A percentile compares a stretch with the other conserved stretches of the same genome.
These are phyloP conservation scores for Ceratotherium simum DNA, from an alignment of 2,113 vertebrate species.

Conservation along the genomic window DNA sequence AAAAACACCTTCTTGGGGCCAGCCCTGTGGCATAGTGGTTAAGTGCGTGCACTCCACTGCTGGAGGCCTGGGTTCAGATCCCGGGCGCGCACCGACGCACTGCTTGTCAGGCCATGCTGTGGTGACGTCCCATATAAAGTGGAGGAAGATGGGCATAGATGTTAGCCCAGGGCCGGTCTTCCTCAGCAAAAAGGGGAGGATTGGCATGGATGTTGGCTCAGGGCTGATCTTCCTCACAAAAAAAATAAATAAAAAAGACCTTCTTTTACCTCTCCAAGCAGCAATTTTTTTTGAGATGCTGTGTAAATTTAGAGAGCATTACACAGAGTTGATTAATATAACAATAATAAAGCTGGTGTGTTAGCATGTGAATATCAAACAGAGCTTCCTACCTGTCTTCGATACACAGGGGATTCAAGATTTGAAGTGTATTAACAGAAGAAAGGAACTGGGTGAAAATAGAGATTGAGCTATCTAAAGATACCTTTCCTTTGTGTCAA, in stretches of 20 bases:
- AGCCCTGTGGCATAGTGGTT: too few species aligned
- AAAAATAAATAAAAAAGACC: background rate
- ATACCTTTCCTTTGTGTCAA: background rate
- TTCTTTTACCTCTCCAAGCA: background rate
- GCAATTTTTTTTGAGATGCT: background rate
- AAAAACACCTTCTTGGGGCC: background rate
- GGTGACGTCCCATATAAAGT: too few species aligned
- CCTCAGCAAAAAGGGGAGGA: too few species aligned
- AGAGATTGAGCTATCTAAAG: background rate
- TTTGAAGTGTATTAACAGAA: background rate
- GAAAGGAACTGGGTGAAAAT: background rate
- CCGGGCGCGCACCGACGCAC: too few species aligned
- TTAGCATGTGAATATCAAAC: background rate
- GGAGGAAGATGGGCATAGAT: too few species aligned
- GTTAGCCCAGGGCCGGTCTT: too few species aligned
- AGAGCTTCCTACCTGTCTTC: background rate
- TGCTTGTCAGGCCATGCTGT: too few species aligned
- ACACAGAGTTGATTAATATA: background rate
- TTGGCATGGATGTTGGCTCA: too few species aligned
- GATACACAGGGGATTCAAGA: background rate
- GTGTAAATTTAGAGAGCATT: background rate
- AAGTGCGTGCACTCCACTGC: too few species aligned
- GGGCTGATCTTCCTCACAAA: too few species aligned
- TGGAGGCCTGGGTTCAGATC: too few species aligned
- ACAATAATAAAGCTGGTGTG: background rate